A percentile compares a stretch with the other conserved stretches of the same genome.
These are phyloP conservation scores for Trichogramma dendrolimi DNA, from an alignment of 2,888 invertebrate species.

Conservation along the genomic window DNA sequence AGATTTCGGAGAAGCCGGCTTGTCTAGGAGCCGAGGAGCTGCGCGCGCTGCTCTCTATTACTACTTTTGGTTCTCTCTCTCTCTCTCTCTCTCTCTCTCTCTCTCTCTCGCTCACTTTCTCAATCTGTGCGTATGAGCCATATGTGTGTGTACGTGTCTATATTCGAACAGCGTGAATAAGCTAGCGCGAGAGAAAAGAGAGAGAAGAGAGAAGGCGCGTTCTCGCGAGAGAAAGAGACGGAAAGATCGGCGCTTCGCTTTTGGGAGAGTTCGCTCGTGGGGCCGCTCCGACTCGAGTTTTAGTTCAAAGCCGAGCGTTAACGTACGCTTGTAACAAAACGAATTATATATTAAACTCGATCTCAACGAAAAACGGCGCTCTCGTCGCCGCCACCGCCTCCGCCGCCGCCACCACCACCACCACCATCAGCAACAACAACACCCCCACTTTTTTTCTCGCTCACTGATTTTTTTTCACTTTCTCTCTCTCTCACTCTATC, in stretches of 20 bases:
- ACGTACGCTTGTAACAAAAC: slow-evolving; percentile 17
- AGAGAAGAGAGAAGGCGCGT: slow-evolving; percentile 24
- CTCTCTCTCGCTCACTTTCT: neutral
- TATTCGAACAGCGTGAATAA: no score
- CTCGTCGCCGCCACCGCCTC: slow-evolving; percentile 3
- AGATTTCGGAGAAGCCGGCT: neutral
- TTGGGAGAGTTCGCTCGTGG: neutral
- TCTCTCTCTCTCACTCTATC: neutral
- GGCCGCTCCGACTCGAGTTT: slow-evolving; percentile 1
- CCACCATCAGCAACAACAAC: no score
- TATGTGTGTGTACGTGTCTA: slow-evolving; percentile 1
- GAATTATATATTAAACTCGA: no score
- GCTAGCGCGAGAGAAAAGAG: slow-evolving; percentile 17
- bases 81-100: slow-evolving; percentile 7
- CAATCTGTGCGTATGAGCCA: neutral
- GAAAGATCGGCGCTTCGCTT: slow-evolving; percentile 17
- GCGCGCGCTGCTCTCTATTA: neutral
- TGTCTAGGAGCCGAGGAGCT: neutral
- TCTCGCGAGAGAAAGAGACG: slow-evolving; percentile 16
- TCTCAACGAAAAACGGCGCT: neutral
- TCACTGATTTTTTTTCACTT: neutral
- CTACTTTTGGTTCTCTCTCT: neutral
- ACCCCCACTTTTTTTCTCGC: no score
- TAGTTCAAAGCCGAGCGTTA: slow-evolving; percentile 28
- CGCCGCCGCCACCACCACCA: neutral